Base-by-base conservation (phyloP, 2,888 invertebrate genomes). In the Caenorhabditis becei region DNA sequence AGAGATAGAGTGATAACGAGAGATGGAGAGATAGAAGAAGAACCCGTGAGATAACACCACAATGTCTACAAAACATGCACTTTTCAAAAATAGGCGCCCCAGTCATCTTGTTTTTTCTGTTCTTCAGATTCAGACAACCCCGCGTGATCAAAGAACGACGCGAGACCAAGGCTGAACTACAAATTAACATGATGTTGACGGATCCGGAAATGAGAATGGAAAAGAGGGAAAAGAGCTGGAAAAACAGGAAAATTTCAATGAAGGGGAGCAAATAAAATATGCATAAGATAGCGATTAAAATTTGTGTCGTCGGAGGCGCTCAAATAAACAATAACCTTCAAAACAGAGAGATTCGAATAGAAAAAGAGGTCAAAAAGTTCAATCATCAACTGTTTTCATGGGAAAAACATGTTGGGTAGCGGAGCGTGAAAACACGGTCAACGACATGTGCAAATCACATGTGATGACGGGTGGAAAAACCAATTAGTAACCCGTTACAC, bases 381-480 rank as follows among this genome's bases (percentile, higher is more conserved):
- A 56, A 56, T 56, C 32, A 32, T 56, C 54, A 26, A 26, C 53
- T 53, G 53, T 53, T 53, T 53, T 53, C 10, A 53, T 23, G 14
- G 7, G 24, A 53, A 26, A 26, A 26, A 53, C 24, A n/a, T n/a
- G 41, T 2, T 11, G 26, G 53, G 61, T 24, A 61, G 41, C 18
- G 47, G 47, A 47, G 61, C 61, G 61, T 24, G 18, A 61, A 24
- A 61, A 61, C 41, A 61, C 47, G 61, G 61, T 28, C 54, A 32
- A 26, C 32, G 54, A 56, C 61, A 61, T 44, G 44, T 61, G 61
- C 44, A 44, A 61, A 61, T 61, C 59, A 44, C 59, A 44, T 44
- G 59, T 18, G n/a, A 53, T 24, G 53, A 26, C 24, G n/a, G n/a
- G n/a, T n/a, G n/a, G 26, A 18, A n/a, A 37, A 61, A 37, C 37